Conservation (phyloP, 2,888 invertebrate genomes). For the Drosophila lacicola region DNA sequence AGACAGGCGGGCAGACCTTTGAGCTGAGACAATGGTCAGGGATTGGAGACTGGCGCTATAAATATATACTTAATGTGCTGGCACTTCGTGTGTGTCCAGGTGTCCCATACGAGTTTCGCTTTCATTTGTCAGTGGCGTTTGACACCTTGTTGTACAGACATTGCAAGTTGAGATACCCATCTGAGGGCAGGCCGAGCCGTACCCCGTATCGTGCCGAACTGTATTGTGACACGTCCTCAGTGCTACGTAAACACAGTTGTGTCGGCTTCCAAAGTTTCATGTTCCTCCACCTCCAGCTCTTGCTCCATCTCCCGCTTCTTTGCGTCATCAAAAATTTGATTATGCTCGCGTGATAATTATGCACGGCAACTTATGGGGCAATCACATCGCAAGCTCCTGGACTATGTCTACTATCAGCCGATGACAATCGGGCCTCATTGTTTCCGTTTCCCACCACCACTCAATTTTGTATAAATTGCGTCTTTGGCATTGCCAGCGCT, state of each 20-base stretch:
- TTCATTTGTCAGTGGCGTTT: slow-evolving; percentile 81
- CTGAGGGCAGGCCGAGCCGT: slow-evolving; percentile 24
- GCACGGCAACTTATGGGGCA: slow-evolving; percentile 57
- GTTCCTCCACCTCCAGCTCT: slow-evolving; percentile 1
- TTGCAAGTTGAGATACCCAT: slow-evolving; percentile 62
- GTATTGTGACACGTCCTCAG: slow-evolving; percentile 6
- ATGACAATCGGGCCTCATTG: slow-evolving; percentile 84
- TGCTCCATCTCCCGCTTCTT: neutral
- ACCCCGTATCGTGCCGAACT: slow-evolving; percentile 11
- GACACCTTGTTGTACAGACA: slow-evolving; percentile 76
- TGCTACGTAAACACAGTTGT: slow-evolving; percentile 66
- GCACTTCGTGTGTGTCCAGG: slow-evolving; percentile 68
- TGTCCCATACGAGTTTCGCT: slow-evolving; percentile 73
- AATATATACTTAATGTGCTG: slow-evolving; percentile 8
- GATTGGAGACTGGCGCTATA: slow-evolving; percentile 55
- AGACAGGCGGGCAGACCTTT: neutral
- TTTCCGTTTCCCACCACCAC: slow-evolving; percentile 79
- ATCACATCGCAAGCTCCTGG: slow-evolving; percentile 47
- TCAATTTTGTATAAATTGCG: slow-evolving; percentile 65
- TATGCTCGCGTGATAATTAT: slow-evolving; percentile 75
- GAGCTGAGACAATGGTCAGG: slow-evolving; percentile 45
- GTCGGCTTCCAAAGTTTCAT: slow-evolving; percentile 35
- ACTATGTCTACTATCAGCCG: slow-evolving; percentile 60
- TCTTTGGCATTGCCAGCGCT: slow-evolving; percentile 54
- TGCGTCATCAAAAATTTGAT: slow-evolving; percentile 53